Base-by-base conservation (phyloP, 2,113 vertebrate species). In the Leiothrix lutea region DNA sequence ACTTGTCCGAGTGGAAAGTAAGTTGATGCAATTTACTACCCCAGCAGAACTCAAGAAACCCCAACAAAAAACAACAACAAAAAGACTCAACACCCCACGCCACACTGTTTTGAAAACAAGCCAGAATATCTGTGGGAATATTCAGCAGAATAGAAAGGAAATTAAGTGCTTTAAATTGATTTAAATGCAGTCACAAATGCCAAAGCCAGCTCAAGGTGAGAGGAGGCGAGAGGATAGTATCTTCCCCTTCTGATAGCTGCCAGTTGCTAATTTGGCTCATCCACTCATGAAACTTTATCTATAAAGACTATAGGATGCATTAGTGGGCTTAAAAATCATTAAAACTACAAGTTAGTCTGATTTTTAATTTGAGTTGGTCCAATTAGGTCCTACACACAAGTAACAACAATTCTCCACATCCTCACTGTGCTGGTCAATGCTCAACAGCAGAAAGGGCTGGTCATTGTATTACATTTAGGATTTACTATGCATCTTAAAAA, bases 51-150 rank as follows among this genome's bases (percentile, higher is more conserved):
- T 90, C 83, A 33, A 67, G 82, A 88, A 57, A 8, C 1, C 4
- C 16, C 58, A 83, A 33, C 20, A 42, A 73, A 82, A 58, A 29
- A 8, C 8, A 81, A 16, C 56, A 81, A 50, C 17, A 56, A 50
- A 38, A 66, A 73, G 48, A 5, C 13, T 12, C 48, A 90, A 31
- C 50, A 70, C 60, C 16, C 23, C 51, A 54, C 3, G 0, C 42
- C 29, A 79, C 36, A 16, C 42, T 33, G 38, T 67, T 95, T 75
- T 75, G 78, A 85, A 71, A 48, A 33, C n/a, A 67, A 85, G 84
- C 57, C 84, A 94, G 57, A 79, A 47, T 75, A 90, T 53, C 81
- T 85, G 81, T 82, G 81, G 90, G 88, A 93, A 93, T 25, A 28
- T 61, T 66, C 48, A 60, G 31, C 60, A 71, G 61, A 70, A 91